Percentiles rank a stretch among this genome's conserved stretches.
Conservation (phyloP, 2,888 invertebrate genomes). For the Drosophila borborema region DNA sequence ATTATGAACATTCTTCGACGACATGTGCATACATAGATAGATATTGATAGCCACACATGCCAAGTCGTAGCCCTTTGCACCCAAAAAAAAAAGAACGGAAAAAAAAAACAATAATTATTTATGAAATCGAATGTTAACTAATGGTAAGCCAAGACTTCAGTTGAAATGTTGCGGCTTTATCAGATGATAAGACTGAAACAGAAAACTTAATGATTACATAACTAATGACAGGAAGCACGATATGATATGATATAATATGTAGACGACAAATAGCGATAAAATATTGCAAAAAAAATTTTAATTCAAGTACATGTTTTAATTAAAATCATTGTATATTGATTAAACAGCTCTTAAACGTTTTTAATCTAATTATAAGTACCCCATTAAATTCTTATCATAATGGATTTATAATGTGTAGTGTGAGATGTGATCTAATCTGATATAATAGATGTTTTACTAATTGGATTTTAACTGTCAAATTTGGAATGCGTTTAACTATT, state of each 20-base stretch:
- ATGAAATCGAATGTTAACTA: conserved; percentile 35
- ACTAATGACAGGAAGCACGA: conserved; percentile 33
- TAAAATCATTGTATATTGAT: too few species aligned
- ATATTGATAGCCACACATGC: conserved; percentile 30
- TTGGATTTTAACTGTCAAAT: not conserved
- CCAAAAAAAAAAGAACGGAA: conserved; percentile 21
- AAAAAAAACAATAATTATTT: conserved; percentile 6
- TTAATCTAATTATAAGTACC: not conserved
- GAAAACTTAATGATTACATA: conserved; percentile 24
- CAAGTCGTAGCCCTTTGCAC: conserved; percentile 45
- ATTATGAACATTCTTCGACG: conserved; percentile 15
- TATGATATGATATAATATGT: conserved; percentile 16
- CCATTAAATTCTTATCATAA: not conserved
- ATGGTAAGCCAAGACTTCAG: conserved; percentile 40
- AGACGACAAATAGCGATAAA: not conserved
- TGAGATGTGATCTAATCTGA: not conserved
- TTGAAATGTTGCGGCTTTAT: conserved; percentile 18
- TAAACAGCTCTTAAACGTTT: not conserved
- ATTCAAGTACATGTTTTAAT: not conserved
- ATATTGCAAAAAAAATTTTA: too few species aligned
- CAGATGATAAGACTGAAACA: conserved; percentile 35
- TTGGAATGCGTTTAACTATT: too few species aligned
- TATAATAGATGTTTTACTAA: not conserved
- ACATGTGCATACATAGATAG: conserved; percentile 18
- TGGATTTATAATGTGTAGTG: not conserved